Evolutionary conservation across 2,888 invertebrate genomes (phyloP).

Genomic region (Heteropelma amictum): DNA sequence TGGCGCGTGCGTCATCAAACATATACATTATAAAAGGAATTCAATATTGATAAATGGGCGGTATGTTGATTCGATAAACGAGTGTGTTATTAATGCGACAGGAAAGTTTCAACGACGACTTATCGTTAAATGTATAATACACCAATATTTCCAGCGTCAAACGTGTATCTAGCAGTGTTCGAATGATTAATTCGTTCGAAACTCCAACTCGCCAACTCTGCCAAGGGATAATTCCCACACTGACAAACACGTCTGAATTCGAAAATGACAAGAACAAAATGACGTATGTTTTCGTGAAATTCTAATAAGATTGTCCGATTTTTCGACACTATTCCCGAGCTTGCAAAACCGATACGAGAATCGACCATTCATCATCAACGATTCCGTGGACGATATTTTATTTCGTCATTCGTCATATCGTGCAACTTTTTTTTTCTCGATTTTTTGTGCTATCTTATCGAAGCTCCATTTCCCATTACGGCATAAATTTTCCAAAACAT

Average conservation of each 20-base stretch:
- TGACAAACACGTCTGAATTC: not conserved
- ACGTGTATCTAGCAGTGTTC: not conserved
- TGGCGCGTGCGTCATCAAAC: not conserved
- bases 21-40: not conserved
- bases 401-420: no score
- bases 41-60: not conserved
- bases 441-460: no score
- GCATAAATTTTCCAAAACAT: no score
- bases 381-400: no score
- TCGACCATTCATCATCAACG: no score
- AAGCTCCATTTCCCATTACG: no score
- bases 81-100: not conserved
- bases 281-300: no score
- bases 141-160: not conserved
- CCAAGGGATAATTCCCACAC: not conserved
- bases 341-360: not conserved
- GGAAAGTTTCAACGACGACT: not conserved
- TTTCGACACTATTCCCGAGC: no score
- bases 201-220: not conserved
- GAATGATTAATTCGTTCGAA: not conserved
- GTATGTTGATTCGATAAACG: not conserved
- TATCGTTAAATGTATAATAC: not conserved
- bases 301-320: no score
- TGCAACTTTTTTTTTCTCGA: no score
- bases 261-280: constrained; percentile 11